Conservation (phyloP, 2,888 invertebrate genomes). For the Neoascia interrupta region DNA sequence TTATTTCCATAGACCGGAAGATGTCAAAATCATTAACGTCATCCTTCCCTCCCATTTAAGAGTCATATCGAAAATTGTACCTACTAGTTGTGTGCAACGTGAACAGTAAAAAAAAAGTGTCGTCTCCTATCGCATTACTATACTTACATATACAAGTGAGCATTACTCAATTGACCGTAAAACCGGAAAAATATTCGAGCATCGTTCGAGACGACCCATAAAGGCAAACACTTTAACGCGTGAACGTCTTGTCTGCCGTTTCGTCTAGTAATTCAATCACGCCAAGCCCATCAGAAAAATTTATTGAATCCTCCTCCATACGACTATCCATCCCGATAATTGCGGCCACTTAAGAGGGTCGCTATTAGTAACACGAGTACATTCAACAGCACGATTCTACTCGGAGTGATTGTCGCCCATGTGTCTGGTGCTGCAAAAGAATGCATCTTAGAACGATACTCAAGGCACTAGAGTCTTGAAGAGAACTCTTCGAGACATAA, state of each 20-base stretch:
- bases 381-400: slow-evolving; percentile 24
- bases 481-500: slow-evolving; percentile 9
- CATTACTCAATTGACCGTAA: slow-evolving; percentile 56
- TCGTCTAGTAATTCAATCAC: slow-evolving; percentile 46
- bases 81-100: no score
- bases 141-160: no score
- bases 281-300: slow-evolving; percentile 6
- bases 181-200: slow-evolving; percentile 48
- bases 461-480: slow-evolving; percentile 36
- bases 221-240: background rate
- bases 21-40: no score
- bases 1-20: no score
- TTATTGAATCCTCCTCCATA: slow-evolving; percentile 21
- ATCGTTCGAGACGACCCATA: slow-evolving; percentile 10
- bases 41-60: no score
- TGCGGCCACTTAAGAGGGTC: slow-evolving; percentile 62
- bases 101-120: slow-evolving; percentile 10
- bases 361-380: slow-evolving; percentile 51
- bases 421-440: slow-evolving; percentile 46
- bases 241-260: slow-evolving; percentile 26
- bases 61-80: no score
- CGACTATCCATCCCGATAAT: slow-evolving; percentile 41
- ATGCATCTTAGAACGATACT: slow-evolving; percentile 24
- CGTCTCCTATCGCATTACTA: slow-evolving; percentile 37
- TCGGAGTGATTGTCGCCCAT: slow-evolving; percentile 59